Evolutionary conservation across 2,888 invertebrate species (phyloP).

Genomic region (Brachylomia viminalis): DNA sequence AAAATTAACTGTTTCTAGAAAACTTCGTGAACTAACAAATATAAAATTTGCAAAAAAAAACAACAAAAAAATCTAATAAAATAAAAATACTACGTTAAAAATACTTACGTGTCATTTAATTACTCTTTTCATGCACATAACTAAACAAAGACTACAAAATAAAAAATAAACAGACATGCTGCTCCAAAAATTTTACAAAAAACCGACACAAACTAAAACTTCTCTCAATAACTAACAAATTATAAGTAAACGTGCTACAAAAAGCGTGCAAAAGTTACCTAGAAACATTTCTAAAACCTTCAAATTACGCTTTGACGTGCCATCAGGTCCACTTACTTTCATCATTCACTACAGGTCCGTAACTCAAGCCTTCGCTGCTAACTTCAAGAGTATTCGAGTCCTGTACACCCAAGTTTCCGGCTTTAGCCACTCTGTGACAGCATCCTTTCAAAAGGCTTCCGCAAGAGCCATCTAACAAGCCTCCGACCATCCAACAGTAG

Average conservation of each 20-base stretch:
- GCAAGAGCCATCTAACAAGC: conserved; percentile 96
- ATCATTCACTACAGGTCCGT: conserved; percentile 94
- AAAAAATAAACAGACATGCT: conserved; percentile 46
- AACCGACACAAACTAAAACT: conserved; percentile 15
- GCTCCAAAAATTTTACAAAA: conserved; percentile 22
- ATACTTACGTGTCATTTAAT: conserved; percentile 52
- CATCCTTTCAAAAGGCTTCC: conserved; percentile 96
- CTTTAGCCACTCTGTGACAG: conserved; percentile 94
- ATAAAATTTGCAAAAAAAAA: conserved; percentile 10
- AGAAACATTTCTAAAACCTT: conserved; percentile 48
- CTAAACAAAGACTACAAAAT: conserved; percentile 27
- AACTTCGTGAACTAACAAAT: conserved; percentile 18
- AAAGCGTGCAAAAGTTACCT: conserved; percentile 62
- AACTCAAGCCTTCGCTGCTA: conserved; percentile 92
- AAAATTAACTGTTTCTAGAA: conserved; percentile 47
- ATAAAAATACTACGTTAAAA: neutral
- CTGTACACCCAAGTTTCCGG: conserved; percentile 91
- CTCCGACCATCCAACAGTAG: conserved; percentile 97
- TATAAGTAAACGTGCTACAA: conserved; percentile 54
- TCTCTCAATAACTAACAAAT: conserved; percentile 18
- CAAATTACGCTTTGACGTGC: conserved; percentile 75
- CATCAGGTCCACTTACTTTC: conserved; percentile 92
- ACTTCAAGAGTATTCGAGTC: conserved; percentile 92
- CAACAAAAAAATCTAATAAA: no score
- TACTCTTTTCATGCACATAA: conserved; percentile 51